These are phyloP conservation scores for Anoura caudifer DNA, from an alignment of 2,113 vertebrate genomes.

Conservation along the genomic window DNA sequence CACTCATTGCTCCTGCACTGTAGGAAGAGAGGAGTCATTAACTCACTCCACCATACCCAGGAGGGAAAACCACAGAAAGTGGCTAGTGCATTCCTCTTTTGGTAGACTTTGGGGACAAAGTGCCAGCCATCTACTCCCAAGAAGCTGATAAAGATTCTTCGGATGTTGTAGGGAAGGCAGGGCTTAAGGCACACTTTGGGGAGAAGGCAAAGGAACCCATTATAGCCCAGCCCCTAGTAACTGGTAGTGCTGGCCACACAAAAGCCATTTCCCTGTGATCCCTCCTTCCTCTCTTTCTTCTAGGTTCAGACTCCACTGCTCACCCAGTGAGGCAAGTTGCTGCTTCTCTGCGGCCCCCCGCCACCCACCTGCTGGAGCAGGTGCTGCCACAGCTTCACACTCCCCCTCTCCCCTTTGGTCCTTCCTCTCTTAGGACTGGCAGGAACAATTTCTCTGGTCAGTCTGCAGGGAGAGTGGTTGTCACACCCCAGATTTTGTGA, in stretches of 20 bases:
- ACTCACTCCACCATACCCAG: neutral
- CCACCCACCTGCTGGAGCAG: neutral
- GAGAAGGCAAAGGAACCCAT: too few relatives aligned
- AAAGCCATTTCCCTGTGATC: neutral
- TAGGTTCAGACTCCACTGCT: neutral
- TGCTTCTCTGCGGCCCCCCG: neutral
- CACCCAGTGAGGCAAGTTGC: neutral
- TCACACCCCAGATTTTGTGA: neutral
- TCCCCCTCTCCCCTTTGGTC: rapidly evolving
- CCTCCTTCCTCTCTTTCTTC: neutral
- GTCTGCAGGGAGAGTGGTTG: neutral
- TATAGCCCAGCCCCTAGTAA: neutral
- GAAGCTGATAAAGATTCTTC: neutral
- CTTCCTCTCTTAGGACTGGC: neutral
- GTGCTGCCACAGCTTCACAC: rapidly evolving
- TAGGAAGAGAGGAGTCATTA: neutral
- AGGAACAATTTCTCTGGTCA: neutral
- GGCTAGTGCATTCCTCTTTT: neutral
- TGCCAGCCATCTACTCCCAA: neutral
- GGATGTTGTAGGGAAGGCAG: neutral
- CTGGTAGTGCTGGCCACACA: neutral
- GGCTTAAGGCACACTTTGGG: neutral
- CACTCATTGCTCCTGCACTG: too few relatives aligned
- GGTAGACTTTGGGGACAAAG: neutral
- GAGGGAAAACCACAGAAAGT: neutral